phyloP scores from a whole-genome alignment of 2,888 invertebrate genomes.

The Apotomis capreana region DNA sequence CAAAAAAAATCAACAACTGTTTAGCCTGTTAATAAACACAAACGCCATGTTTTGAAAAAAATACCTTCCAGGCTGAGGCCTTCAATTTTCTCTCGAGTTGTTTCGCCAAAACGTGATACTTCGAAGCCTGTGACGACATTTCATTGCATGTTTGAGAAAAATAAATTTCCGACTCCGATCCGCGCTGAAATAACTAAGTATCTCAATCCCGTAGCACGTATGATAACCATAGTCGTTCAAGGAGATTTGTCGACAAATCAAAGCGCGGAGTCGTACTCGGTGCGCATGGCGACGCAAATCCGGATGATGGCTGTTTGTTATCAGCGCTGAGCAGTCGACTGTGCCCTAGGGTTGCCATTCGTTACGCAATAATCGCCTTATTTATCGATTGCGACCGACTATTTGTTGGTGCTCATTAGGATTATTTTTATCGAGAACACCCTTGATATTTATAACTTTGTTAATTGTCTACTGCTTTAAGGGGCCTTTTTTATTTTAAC shows the following conservation, averaged over 20 bases:
- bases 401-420: conserved; percentile 21
- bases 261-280: conserved; percentile 40
- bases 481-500: no score
- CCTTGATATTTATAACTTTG: background rate
- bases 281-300: conserved; percentile 82
- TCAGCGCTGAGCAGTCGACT: conserved; percentile 79
- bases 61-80: no score
- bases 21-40: no score
- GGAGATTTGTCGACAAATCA: conserved; percentile 46
- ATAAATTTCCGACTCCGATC: no score
- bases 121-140: no score
- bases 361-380: conserved; percentile 70
- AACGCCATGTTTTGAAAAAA: no score
- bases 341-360: conserved; percentile 66
- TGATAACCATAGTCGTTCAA: conserved; percentile 22
- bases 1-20: no score
- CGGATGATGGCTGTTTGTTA: conserved; percentile 83
- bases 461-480: background rate
- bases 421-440: conserved; percentile 13
- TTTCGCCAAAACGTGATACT: no score
- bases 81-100: no score
- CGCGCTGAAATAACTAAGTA: background rate
- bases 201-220: conserved; percentile 12
- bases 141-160: no score
- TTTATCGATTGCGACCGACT: conserved; percentile 67